Conservation (phyloP, 92 coral and sea anemone genomes). For the Parazoanthus darwini region DNA sequence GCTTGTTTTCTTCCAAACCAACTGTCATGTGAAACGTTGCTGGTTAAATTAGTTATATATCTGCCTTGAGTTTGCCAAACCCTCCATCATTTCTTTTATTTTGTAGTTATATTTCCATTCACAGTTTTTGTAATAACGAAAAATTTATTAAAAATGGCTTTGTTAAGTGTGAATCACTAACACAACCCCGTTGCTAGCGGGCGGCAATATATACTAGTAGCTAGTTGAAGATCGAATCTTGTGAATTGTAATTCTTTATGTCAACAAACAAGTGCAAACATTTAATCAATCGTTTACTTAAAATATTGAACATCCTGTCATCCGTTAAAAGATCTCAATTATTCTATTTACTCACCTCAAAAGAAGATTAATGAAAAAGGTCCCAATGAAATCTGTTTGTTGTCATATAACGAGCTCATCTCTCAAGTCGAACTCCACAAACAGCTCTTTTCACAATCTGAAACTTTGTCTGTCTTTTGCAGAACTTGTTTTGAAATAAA, state of each 20-base stretch:
- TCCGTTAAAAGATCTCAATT: background rate
- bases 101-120: no score
- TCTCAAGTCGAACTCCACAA: background rate
- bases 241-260: constrained; percentile 19
- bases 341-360: background rate
- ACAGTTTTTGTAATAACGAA: no score
- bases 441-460: background rate
- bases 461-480: background rate
- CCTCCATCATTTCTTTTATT: no score
- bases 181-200: background rate
- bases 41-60: no score
- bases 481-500: constrained; percentile 5
- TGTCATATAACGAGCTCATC: no score
- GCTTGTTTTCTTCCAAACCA: no score
- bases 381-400: background rate
- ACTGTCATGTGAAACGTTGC: no score
- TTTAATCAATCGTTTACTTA: background rate
- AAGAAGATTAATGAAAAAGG: background rate
- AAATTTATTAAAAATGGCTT: background rate
- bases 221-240: background rate
- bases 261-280: constrained; percentile 7
- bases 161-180: background rate
- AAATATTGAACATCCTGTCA: background rate
- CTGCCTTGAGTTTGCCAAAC: no score
- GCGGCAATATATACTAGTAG: background rate